Evolutionary conservation across 1,140 invertebrate species (phyloP), one percentile per base, ranked within the genome.

Genomic region (Eurosta solidaginis): DNA sequence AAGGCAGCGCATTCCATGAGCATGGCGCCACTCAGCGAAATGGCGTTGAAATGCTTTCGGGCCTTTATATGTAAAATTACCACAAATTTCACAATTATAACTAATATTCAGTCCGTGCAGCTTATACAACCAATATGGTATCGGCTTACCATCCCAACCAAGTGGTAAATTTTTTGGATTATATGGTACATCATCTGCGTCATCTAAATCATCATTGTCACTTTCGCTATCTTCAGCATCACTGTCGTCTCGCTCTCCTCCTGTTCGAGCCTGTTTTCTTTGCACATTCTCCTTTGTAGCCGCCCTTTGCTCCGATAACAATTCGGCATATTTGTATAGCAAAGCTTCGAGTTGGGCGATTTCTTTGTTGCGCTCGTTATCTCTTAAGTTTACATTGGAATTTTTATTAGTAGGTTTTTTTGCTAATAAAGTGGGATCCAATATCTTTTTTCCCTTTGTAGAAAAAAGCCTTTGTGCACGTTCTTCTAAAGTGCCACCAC

Each of bases 21-120:
- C 98, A 89, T 99, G 98, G 75, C 98, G 90, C 98, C 98, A 99
- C 89, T 99, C 98, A 1, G 98, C 97, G 91, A 99, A 99, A 90
- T 99, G 98, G 74, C 97, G 91, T 88, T 99, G 98, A 88, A 99
- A 99, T n/a, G 98, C 98, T 89, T 99, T 99, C 0, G 98, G 98
- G 1, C 98, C 98, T 89, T 99, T 98, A 89, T 99, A 99, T 0
- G 96, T 97, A 83, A 96, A 98, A 89, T 99, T 99, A n/a, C 98
- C 98, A 89, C 98, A 99, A 79, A 99, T 99, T 89, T 99, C 98
- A 89, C 98, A 99, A 79, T 96, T 97, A 87, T 99, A 99, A 87
- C 96, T 98, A 63, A 99, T 98, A 88, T 99, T 99, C 1, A 99
- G 90, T 0, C 98, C 98, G 88, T 99, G 98, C 6, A 99, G 89